A percentile compares a stretch with the other conserved stretches of the same genome.
These are phyloP conservation scores for Cephus runcator DNA, from an alignment of 2,888 invertebrate genomes.

Conservation along the genomic window DNA sequence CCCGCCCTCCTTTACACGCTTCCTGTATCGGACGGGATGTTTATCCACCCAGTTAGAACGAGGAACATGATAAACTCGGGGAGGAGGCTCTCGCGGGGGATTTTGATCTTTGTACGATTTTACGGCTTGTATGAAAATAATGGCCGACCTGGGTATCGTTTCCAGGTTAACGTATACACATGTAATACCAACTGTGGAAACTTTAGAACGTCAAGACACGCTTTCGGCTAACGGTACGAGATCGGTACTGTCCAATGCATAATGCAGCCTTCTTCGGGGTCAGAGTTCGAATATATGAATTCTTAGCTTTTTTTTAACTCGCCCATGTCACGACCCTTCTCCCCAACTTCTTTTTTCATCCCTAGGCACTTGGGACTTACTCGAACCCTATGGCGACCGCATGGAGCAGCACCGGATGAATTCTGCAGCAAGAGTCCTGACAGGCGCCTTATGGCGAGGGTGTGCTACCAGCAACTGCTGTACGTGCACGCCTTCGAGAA, in stretches of 20 bases:
- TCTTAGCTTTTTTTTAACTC: not conserved
- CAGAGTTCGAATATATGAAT: not conserved
- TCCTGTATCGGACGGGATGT: not conserved
- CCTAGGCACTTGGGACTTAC: not conserved
- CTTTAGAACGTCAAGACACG: not conserved
- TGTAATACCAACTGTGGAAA: not conserved
- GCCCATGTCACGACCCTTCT: not conserved
- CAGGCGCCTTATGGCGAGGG: slow-evolving; percentile 1
- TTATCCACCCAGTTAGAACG: not conserved
- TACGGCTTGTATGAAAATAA: not conserved
- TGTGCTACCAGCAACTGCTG: slow-evolving; percentile 6
- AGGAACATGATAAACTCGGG: not conserved
- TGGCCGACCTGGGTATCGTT: not conserved
- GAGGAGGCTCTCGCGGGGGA: not conserved
- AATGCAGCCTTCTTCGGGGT: not conserved
- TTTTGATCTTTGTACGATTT: not conserved
- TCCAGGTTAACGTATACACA: not conserved
- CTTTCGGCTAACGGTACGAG: not conserved
- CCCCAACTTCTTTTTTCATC: not conserved
- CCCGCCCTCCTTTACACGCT: not conserved
- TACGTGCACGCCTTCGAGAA: slow-evolving; percentile 26
- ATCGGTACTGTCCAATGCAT: not conserved
- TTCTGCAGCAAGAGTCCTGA: not conserved
- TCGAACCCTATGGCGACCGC: not conserved
- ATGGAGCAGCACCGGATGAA: not conserved